Conservation (phyloP, 2,113 vertebrate species). For the Egretta garzetta region DNA sequence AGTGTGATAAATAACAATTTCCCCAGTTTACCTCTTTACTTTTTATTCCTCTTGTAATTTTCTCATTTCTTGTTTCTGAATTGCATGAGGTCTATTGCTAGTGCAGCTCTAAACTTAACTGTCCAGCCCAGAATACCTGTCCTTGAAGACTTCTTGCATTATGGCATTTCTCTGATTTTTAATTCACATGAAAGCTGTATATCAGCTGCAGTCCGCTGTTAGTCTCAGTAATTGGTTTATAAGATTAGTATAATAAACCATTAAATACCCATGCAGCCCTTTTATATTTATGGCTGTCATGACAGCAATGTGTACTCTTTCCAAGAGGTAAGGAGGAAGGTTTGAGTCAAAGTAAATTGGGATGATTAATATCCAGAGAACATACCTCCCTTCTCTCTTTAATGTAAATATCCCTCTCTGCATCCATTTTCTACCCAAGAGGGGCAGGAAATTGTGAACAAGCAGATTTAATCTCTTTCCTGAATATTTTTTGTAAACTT, state of each 20-base stretch:
- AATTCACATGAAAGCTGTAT: not conserved
- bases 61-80: not conserved
- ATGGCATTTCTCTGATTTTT: not conserved
- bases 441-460: not conserved
- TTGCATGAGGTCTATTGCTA: not conserved
- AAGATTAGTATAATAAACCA: constrained; percentile 58
- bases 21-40: not conserved
- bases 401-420: not conserved
- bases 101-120: not conserved
- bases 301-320: constrained; percentile 24
- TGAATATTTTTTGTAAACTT: not conserved
- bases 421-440: not conserved
- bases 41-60: not conserved
- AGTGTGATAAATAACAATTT: not conserved
- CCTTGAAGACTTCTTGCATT: not conserved
- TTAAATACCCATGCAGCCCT: not conserved
- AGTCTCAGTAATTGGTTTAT: constrained; percentile 38
- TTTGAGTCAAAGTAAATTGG: not conserved
- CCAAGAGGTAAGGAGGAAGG: not conserved
- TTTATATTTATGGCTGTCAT: constrained; percentile 31
- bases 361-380: not conserved
- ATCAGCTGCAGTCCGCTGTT: constrained; percentile 16
- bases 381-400: not conserved
- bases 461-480: not conserved
- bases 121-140: not conserved